Percentiles rank a stretch among this genome's conserved stretches.
Evolutionary conservation across 2,888 invertebrate species (phyloP).

Genomic region (Beris morrisii): DNA sequence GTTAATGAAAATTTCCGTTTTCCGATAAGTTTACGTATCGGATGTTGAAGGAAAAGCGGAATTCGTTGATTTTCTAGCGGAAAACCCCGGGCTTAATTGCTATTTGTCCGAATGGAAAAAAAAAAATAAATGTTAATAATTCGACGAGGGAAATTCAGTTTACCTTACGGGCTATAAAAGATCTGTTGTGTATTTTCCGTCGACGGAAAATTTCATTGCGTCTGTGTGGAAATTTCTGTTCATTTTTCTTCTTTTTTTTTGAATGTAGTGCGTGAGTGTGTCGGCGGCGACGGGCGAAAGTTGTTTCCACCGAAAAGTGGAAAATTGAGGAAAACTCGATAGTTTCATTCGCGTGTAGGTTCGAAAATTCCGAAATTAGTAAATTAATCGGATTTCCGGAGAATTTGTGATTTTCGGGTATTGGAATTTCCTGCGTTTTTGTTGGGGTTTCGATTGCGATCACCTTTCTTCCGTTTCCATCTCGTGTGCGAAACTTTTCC

Average conservation of each 20-base stretch:
- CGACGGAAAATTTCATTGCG: constrained; percentile 23
- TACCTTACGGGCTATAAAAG: not conserved
- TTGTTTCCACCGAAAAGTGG: constrained; percentile 10
- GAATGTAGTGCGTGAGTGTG: constrained; percentile 23
- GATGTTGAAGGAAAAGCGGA: too few species aligned
- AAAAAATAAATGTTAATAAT: not conserved
- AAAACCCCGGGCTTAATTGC: too few species aligned
- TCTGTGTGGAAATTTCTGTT: constrained; percentile 8
- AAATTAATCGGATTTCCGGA: not conserved
- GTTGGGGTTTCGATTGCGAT: too few species aligned
- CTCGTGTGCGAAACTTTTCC: constrained; percentile 26
- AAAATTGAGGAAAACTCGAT: not conserved
- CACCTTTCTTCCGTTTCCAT: constrained; percentile 19
- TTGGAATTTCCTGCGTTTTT: too few species aligned
- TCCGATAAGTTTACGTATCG: too few species aligned
- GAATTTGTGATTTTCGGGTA: too few species aligned
- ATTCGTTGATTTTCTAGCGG: too few species aligned
- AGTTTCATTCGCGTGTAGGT: not conserved
- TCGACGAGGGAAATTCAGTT: not conserved
- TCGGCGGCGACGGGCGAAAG: constrained; percentile 18
- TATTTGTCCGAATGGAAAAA: too few species aligned
- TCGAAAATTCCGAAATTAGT: not conserved
- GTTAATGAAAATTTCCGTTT: too few species aligned
- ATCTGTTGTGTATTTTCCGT: constrained; percentile 8
- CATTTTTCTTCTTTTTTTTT: constrained; percentile 10